Percentiles rank a stretch among this genome's conserved stretches.
Conservation (phyloP, 2,113 vertebrate genomes). For the Psittacara wagleri region DNA sequence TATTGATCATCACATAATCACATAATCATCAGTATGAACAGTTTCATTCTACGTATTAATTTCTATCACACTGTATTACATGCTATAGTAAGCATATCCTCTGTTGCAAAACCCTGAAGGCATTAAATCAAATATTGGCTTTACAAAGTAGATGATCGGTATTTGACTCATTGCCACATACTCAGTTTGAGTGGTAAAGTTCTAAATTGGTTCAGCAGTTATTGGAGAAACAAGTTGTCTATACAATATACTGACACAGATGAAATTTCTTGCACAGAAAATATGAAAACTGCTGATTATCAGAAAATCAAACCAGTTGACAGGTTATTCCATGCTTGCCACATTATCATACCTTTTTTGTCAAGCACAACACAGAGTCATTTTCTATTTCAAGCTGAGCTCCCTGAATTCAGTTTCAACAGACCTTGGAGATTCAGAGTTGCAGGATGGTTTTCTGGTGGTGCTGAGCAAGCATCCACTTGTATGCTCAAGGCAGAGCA, state of each 20-base stretch:
- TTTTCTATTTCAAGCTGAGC: neutral
- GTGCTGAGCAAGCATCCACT: neutral
- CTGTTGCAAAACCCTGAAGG: neutral
- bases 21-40: neutral
- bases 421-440: neutral
- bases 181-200: neutral
- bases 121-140: neutral
- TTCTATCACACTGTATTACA: neutral
- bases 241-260: neutral
- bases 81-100: neutral
- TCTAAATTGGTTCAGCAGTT: neutral
- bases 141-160: neutral
- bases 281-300: neutral
- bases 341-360: neutral
- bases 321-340: neutral
- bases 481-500: neutral
- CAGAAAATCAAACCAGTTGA: neutral
- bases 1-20: no score
- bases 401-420: neutral
- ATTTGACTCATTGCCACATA: neutral
- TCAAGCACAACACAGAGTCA: neutral
- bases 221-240: neutral
- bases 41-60: neutral
- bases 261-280: conserved; percentile 10
- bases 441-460: neutral